A percentile compares a stretch with the other conserved stretches of the same genome.
Evolutionary conservation across 2,113 vertebrate species (phyloP).

Genomic region (Corynorhinus townsendii): DNA sequence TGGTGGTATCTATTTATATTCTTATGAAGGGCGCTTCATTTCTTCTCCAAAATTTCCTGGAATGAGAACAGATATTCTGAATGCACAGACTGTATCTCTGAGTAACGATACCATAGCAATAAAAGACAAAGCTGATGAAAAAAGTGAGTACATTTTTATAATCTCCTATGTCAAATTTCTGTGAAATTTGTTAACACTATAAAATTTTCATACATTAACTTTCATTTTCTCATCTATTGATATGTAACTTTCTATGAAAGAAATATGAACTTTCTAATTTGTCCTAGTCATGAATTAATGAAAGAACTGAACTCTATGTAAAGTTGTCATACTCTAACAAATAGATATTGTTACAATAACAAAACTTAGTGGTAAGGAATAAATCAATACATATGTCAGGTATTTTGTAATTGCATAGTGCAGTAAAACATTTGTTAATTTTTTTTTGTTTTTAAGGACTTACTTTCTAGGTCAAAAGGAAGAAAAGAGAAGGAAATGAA

Average conservation of each 20-base stretch:
- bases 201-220: slow-evolving; percentile 28
- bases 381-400: not conserved
- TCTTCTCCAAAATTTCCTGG: slow-evolving; percentile 93
- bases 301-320: not conserved
- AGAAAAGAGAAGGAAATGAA: slow-evolving; percentile 19
- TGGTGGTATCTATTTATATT: slow-evolving; percentile 91
- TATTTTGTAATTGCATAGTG: not conserved
- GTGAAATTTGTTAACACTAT: not conserved
- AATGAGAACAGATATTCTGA: slow-evolving; percentile 92
- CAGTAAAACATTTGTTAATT: not conserved
- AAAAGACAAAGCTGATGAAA: slow-evolving; percentile 92
- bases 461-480: not conserved
- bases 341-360: not conserved
- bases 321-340: not conserved
- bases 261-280: not conserved
- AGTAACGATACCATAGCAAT: slow-evolving; percentile 94
- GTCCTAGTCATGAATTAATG: slow-evolving; percentile 4
- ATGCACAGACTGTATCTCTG: slow-evolving; percentile 89
- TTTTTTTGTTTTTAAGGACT: not conserved
- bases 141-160: slow-evolving; percentile 80
- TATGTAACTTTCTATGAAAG: slow-evolving; percentile 23
- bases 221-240: slow-evolving; percentile 11
- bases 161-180: not conserved
- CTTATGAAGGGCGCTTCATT: slow-evolving; percentile 94
- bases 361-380: not conserved